Evolutionary conservation across 1,140 invertebrate species (phyloP).

Genomic region (Antheraea mylitta): DNA sequence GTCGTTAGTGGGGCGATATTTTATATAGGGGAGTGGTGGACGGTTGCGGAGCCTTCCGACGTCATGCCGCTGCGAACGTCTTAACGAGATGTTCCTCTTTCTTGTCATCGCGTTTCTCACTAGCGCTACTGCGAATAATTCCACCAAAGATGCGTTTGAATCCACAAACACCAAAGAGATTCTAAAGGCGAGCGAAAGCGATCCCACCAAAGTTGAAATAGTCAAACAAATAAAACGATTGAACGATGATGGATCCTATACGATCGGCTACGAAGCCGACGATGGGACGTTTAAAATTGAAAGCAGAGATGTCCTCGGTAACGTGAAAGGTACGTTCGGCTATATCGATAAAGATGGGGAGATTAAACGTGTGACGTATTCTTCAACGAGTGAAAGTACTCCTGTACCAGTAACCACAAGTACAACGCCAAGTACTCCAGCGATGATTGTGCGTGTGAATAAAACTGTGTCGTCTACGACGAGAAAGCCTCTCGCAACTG

Average conservation of each 20-base stretch:
- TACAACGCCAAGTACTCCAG: conserved; percentile 69
- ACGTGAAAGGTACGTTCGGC: conserved; percentile 92
- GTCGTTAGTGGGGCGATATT: conserved; percentile 67
- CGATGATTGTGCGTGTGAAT: conserved; percentile 65
- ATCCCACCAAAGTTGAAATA: conserved; percentile 80
- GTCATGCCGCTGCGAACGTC: conserved; percentile 61
- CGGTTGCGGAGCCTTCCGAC: conserved; percentile 54
- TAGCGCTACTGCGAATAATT: conserved; percentile 75
- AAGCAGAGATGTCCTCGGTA: conserved; percentile 88
- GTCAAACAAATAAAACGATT: conserved; percentile 89
- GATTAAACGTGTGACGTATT: conserved; percentile 92
- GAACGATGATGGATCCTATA: conserved; percentile 91
- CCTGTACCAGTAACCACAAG: conserved; percentile 66
- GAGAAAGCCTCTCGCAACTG: conserved; percentile 65
- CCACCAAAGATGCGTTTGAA: conserved; percentile 19
- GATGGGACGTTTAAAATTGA: conserved; percentile 93
- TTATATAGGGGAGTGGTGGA: conserved; percentile 65
- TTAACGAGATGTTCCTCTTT: conserved; percentile 62
- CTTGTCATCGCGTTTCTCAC: conserved; percentile 50
- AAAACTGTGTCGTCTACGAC: conserved; percentile 73
- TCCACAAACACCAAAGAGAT: conserved; percentile 71
- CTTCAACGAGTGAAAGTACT: conserved; percentile 79
- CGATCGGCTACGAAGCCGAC: conserved; percentile 90
- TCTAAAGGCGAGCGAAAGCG: conserved; percentile 78
- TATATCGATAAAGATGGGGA: conserved; percentile 90